Evolutionary conservation across 2,888 invertebrate species (phyloP).

Genomic region (Luperina testacea): DNA sequence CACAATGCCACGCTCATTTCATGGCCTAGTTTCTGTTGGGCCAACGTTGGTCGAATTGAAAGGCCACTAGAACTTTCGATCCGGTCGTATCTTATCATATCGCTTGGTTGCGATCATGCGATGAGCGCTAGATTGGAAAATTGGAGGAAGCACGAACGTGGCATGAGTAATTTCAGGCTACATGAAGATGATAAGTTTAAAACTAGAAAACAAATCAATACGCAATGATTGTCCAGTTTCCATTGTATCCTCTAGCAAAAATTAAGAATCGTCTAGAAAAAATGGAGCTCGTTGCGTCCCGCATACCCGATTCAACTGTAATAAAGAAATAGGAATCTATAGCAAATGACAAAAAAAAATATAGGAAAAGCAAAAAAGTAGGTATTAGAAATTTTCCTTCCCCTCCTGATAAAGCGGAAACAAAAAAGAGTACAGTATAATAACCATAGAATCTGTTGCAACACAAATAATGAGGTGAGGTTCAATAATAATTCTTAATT

Average conservation of each 20-base stretch:
- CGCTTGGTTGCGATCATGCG: conserved; percentile 16
- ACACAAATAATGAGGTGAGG: conserved; percentile 33
- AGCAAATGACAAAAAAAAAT: background rate
- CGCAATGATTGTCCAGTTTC: background rate
- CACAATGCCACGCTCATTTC: conserved; percentile 59
- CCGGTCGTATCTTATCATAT: conserved; percentile 30
- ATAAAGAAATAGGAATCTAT: background rate
- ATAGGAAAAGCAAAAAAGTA: background rate
- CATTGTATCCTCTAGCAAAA: background rate
- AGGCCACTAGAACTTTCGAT: conserved; percentile 54
- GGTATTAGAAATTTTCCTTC: background rate
- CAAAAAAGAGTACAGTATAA: background rate
- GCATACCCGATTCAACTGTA: background rate
- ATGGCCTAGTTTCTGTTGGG: conserved; percentile 56
- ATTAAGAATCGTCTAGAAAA: background rate
- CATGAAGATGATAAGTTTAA: background rate
- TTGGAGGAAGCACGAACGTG: conserved; percentile 23
- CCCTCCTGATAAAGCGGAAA: background rate
- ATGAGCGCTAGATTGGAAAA: conserved; percentile 29
- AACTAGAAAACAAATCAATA: background rate
- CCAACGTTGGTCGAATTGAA: conserved; percentile 38
- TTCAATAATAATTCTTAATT: conserved; percentile 23
- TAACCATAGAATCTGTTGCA: conserved; percentile 30
- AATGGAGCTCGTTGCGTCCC: too few relatives aligned
- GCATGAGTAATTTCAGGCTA: conserved; percentile 1